A percentile compares a stretch with the other conserved stretches of the same genome.
Conservation (phyloP, 2,888 invertebrate genomes). For the Pasiphila rectangulata region DNA sequence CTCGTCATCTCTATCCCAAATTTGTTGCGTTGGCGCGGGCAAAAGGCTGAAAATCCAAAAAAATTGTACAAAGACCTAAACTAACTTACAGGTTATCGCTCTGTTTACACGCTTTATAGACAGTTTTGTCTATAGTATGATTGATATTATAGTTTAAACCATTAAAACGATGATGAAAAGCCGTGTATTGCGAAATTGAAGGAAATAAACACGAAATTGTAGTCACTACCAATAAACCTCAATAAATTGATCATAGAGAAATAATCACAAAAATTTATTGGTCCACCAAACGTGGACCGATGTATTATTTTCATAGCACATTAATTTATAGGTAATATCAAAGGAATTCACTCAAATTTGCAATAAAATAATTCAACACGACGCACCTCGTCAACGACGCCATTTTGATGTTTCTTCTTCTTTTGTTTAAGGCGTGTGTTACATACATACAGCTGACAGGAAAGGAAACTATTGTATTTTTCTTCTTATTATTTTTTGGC, state of each 20-base stretch:
- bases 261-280: background rate
- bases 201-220: constrained; percentile 4
- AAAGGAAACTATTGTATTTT: too few relatives aligned
- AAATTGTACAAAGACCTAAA: too few relatives aligned
- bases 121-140: too few relatives aligned
- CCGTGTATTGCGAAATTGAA: background rate
- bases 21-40: constrained; percentile 92
- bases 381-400: constrained; percentile 72
- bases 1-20: constrained; percentile 95
- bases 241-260: background rate
- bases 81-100: constrained; percentile 12
- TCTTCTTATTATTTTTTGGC: too few relatives aligned
- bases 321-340: background rate
- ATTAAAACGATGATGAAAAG: background rate
- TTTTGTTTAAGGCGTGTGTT: too few relatives aligned
- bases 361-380: constrained; percentile 26
- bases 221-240: background rate
- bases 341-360: background rate
- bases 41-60: constrained; percentile 82
- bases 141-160: background rate
- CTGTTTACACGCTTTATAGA: constrained; percentile 18
- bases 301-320: background rate
- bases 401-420: constrained; percentile 48
- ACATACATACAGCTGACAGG: too few relatives aligned
- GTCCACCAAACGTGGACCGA: background rate